Percentiles rank a stretch among this genome's conserved stretches.
Evolutionary conservation across 1,140 invertebrate species (phyloP).

Genomic region (Amphibalanus amphitrite): DNA sequence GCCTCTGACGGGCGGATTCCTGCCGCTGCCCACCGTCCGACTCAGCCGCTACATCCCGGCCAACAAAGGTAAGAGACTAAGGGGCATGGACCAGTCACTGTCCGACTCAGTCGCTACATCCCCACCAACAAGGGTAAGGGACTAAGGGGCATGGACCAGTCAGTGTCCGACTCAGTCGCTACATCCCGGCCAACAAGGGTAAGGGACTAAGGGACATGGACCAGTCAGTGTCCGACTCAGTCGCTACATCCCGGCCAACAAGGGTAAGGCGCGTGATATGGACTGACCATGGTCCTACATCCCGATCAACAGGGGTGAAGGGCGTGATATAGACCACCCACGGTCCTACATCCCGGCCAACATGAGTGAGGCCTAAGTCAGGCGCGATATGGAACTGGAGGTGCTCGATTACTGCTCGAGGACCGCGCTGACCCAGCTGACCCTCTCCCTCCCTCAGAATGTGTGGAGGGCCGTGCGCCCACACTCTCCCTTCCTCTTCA

Average conservation of each 20-base stretch:
- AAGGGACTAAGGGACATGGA: no score
- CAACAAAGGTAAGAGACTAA: background rate
- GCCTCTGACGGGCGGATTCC: conserved; percentile 69
- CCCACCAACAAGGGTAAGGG: conserved; percentile 14
- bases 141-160: no score
- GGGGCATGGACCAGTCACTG: no score
- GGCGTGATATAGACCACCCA: no score
- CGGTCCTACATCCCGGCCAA: no score
- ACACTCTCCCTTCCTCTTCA: no score
- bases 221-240: conserved; percentile 50
- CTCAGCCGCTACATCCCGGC: conserved; percentile 43
- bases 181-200: background rate
- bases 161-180: background rate
- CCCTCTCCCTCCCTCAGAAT: no score
- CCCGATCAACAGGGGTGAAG: background rate
- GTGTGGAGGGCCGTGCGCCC: no score
- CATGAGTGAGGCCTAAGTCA: background rate
- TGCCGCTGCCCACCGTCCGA: conserved; percentile 68
- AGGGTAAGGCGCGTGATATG: background rate
- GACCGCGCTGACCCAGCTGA: no score
- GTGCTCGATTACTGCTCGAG: no score
- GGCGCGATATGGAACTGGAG: conserved; percentile 8
- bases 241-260: conserved; percentile 27
- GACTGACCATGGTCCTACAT: background rate
- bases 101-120: conserved; percentile 11